Evolutionary conservation across 2,797 vertebrate genomes (phyloP), one percentile per base, ranked within the genome.

Genomic region (Aeoliscus strigatus): DNA sequence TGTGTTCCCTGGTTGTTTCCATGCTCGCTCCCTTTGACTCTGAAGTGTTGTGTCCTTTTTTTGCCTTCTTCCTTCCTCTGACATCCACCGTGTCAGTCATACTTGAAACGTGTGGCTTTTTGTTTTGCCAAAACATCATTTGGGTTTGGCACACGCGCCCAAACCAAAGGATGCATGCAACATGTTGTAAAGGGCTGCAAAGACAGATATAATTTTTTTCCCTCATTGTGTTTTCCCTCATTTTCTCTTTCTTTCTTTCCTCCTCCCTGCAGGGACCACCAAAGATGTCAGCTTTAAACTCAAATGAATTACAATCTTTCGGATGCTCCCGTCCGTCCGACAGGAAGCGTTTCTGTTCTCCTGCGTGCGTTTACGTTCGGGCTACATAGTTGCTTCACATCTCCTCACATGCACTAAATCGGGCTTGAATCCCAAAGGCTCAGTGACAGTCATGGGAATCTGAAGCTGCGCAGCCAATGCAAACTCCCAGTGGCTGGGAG

Each of bases 71-170:
- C 38, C 48, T 18, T 27, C 25, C 24, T 24, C 30, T 14, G 35
- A 50, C 27, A 34, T 43, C 28, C 18, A 16, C 40, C 5, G 23
- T 38, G 67, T 72, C 63, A 51, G 32, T 70, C 65, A 61, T 51
- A 50, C 45, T 52, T 28, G 18, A 51, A 53, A 46, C 6, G 41
- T 59, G 59, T 21, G 48, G 60, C 41, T 71, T 74, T 73, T 66
- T 69, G 59, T 75, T 76, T 75, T 60, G 72, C 65, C 72, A 65
- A 73, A 79, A 71, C 75, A 73, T 79, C 73, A 52, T 69, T 46
- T 37, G 65, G 69, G 46, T 76, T 80, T 77, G 56, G 48, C 55
- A 18, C n/a, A 35, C 12, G 21, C 15, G 41, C 29, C 3, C 6
- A 70, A 75, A 67, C 60, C 68, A 73, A 57, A 59, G 53, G 55